Conservation (phyloP, 2,888 invertebrate species). For the Synergus itoensis region DNA sequence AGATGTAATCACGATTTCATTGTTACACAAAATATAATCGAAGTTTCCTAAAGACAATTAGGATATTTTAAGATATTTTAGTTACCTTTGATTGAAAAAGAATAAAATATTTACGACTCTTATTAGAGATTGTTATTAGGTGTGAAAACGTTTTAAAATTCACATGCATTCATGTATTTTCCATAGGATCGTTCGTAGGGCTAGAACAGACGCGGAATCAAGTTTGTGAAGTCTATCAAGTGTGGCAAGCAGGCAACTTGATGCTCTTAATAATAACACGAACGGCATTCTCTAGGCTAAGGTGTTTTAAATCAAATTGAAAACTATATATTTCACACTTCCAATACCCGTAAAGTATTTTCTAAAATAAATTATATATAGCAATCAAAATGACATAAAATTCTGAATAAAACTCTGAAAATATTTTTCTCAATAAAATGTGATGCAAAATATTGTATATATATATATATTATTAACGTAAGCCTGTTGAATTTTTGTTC, state of each 20-base stretch:
- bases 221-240: constrained; percentile 30
- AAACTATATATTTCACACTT: neutral
- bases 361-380: no score
- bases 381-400: neutral
- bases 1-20: no score
- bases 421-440: neutral
- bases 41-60: no score
- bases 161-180: neutral
- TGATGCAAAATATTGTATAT: neutral
- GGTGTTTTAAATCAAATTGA: constrained; percentile 13
- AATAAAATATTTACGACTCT: neutral
- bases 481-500: no score
- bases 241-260: constrained; percentile 26
- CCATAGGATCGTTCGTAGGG: neutral
- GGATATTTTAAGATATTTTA: no score
- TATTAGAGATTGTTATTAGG: neutral
- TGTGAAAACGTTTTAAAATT: neutral
- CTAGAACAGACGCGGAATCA: constrained; percentile 22
- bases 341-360: neutral
- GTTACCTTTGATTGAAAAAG: neutral
- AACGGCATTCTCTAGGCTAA: constrained; percentile 13
- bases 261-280: constrained; percentile 30
- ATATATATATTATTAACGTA: no score
- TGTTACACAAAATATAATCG: no score
- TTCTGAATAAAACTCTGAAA: neutral